These are phyloP conservation scores for Gymnocheta viridis DNA, from an alignment of 2,888 invertebrate genomes.

Conservation along the genomic window DNA sequence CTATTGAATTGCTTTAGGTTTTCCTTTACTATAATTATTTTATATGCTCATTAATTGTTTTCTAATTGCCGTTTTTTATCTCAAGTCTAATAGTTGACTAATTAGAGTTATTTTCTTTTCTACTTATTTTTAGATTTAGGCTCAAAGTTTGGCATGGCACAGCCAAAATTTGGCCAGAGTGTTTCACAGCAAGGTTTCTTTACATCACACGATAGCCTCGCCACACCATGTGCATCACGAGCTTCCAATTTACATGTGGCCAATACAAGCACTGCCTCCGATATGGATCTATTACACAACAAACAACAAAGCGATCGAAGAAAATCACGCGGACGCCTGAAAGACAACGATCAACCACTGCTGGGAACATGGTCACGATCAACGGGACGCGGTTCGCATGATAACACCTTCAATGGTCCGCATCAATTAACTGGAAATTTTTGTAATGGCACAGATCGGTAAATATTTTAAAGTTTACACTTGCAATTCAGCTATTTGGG, in stretches of 20 bases:
- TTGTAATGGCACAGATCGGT: slow-evolving; percentile 88
- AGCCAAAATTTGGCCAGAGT: slow-evolving; percentile 83
- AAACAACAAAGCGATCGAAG: slow-evolving; percentile 81
- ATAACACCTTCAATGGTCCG: slow-evolving; percentile 83
- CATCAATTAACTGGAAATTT: slow-evolving; percentile 85
- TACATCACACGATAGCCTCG: slow-evolving; percentile 89
- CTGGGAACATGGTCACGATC: slow-evolving; percentile 87
- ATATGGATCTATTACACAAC: slow-evolving; percentile 87
- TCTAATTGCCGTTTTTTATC: no score
- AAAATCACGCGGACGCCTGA: slow-evolving; percentile 86
- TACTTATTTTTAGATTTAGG: slow-evolving; percentile 85
- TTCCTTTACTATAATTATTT: no score
- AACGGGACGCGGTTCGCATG: slow-evolving; percentile 82
- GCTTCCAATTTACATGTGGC: slow-evolving; percentile 83
- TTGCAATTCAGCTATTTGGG: no score
- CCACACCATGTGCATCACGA: slow-evolving; percentile 86
- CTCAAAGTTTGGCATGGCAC: slow-evolving; percentile 89
- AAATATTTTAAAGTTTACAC: slow-evolving; percentile 71
- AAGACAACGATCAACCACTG: slow-evolving; percentile 88
- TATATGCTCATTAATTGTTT: not conserved
- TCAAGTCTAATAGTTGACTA: no score
- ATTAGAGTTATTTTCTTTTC: slow-evolving; percentile 49
- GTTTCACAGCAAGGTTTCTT: slow-evolving; percentile 86
- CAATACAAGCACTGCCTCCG: slow-evolving; percentile 85
- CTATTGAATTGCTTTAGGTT: no score